Conservation (phyloP, 2,888 invertebrate species). For the Himalopsyche anomala region DNA sequence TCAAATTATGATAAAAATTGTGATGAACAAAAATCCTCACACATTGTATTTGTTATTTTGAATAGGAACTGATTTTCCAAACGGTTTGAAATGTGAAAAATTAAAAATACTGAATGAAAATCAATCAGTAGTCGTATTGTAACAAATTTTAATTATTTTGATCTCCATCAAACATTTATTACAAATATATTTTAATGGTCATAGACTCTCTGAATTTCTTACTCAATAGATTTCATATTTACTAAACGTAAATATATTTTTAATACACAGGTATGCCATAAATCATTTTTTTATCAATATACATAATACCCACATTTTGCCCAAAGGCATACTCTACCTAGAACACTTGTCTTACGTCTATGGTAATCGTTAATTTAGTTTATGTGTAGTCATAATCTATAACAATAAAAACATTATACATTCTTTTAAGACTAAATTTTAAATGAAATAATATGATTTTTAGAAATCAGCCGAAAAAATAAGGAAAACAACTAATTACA, state of each 20-base stretch:
- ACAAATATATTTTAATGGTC: slow-evolving; percentile 43
- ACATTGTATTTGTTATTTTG: no score
- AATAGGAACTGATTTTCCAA: no score
- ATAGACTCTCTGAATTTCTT: slow-evolving; percentile 42
- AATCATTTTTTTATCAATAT: slow-evolving; percentile 41
- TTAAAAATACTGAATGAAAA: slow-evolving; percentile 5
- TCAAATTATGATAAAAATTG: neutral
- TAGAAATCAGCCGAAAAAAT: neutral
- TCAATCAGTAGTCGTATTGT: slow-evolving; percentile 5
- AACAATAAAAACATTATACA: slow-evolving; percentile 43
- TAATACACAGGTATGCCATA: slow-evolving; percentile 42
- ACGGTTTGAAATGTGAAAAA: neutral
- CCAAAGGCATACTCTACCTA: slow-evolving; percentile 48
- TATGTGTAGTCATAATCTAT: slow-evolving; percentile 29
- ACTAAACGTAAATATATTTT: slow-evolving; percentile 29
- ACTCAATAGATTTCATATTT: slow-evolving; percentile 42
- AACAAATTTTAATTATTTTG: slow-evolving; percentile 27
- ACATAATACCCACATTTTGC: slow-evolving; percentile 58
- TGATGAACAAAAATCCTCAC: no score
- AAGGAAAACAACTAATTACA: neutral
- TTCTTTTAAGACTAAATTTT: slow-evolving; percentile 6
- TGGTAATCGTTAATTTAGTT: slow-evolving; percentile 41
- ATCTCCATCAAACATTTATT: slow-evolving; percentile 38
- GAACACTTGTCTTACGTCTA: slow-evolving; percentile 49
- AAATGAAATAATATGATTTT: neutral